Evolutionary conservation across 2,888 invertebrate genomes (phyloP).

Genomic region (Caenorhabditis doughertyi): DNA sequence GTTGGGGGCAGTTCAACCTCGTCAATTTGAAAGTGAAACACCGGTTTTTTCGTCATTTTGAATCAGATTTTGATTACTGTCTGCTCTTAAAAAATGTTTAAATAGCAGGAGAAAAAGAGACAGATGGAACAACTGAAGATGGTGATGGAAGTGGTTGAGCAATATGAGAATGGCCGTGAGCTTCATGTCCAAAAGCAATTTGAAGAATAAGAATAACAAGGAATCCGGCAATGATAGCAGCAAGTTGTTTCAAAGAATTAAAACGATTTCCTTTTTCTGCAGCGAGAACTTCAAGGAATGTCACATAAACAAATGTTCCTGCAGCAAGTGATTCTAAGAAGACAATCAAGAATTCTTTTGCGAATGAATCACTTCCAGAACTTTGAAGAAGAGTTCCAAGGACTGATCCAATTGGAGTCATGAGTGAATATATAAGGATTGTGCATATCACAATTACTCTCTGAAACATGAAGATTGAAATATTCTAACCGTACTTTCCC

Average conservation of each 20-base stretch:
- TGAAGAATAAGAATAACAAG: constrained; percentile 68
- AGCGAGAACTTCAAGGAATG: constrained; percentile 73
- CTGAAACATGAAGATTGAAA: no score
- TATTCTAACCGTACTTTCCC: background rate
- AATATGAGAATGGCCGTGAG: constrained; percentile 18
- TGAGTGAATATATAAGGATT: constrained; percentile 85
- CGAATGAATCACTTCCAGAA: constrained; percentile 1
- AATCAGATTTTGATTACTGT: no score
- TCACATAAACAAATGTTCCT: constrained; percentile 74
- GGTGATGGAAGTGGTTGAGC: background rate
- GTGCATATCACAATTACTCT: constrained; percentile 79
- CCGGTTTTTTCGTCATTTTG: constrained; percentile 10
- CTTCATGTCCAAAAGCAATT: constrained; percentile 45
- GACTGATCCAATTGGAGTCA: constrained; percentile 87
- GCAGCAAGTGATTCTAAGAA: constrained; percentile 80
- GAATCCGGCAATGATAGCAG: constrained; percentile 77
- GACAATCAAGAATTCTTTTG: constrained; percentile 74
- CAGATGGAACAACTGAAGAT: background rate
- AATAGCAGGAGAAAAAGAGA: constrained; percentile 8
- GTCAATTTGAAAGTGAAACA: constrained; percentile 15
- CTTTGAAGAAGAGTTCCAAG: constrained; percentile 71
- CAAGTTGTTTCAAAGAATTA: constrained; percentile 74
- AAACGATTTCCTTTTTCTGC: constrained; percentile 71
- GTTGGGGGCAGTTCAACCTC: constrained; percentile 19
- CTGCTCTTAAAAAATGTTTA: background rate